Evolutionary conservation across 1,140 invertebrate genomes (phyloP), one percentile per base, ranked within the genome.

Genomic region (Nomia melanderi): DNA sequence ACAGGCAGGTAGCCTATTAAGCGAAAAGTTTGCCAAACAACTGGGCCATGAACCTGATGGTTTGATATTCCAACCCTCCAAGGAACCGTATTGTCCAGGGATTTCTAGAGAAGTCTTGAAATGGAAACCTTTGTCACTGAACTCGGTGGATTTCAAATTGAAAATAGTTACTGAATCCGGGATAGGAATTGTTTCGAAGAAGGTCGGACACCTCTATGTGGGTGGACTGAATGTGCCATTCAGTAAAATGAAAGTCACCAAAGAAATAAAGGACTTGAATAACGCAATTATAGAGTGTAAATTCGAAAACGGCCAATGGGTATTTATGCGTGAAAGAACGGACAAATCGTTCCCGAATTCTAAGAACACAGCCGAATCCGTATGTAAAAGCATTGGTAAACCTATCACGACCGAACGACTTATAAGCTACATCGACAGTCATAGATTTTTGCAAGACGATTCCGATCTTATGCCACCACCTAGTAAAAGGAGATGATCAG

Each of bases 311-410:
- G 93, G 93, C 39, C 90, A 94, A 76, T 99, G 99, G 99, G 94
- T 96, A 56, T 99, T 98, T 88, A 98, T 99, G 97, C 94, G 98
- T 64, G 97, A 98, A 91, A 93, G 99, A 87, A 98, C 96, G 0
- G 99, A 99, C 91, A 99, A 99, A 93, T 98, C 97, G 1, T 98
- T 96, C 92, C 98, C 99, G 1, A 99, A 99, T 92, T 96, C 96
- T 66, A 96, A 91, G 70, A 94, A 93, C 3, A 99, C 98, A 8
- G 98, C 97, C 29, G 86, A 92, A 72, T 94, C 95, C 79, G 95
- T 97, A 36, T 94, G 92, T 78, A 91, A 94, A 50, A 95, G 94
- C 85, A 96, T 99, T 87, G 86, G 86, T 25, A 90, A 96, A 84
- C 98, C 98, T 0, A 95, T 98, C 0, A 98, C 97, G 1, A 96